Evolutionary conservation across 1,140 invertebrate genomes (phyloP).

Genomic region (Dreissena rostriformis): DNA sequence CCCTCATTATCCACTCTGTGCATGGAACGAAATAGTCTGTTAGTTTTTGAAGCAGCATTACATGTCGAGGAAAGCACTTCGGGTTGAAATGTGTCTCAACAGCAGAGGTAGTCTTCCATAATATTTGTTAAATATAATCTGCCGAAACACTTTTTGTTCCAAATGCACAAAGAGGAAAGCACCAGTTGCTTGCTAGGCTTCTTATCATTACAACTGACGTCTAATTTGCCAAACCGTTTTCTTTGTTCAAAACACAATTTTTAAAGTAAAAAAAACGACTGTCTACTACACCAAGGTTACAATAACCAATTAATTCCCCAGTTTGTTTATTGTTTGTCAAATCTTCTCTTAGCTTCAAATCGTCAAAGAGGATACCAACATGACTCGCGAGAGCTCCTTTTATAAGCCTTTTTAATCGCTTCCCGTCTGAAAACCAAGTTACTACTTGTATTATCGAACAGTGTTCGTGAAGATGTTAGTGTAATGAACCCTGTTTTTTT

Average conservation of each 20-base stretch:
- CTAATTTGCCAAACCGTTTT: constrained; percentile 36
- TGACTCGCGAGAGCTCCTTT: constrained; percentile 11
- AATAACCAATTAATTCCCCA: constrained; percentile 57
- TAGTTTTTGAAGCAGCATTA: constrained; percentile 61
- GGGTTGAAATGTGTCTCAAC: constrained; percentile 28
- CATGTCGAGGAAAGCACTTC: constrained; percentile 52
- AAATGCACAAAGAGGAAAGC: constrained; percentile 43
- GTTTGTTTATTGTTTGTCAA: constrained; percentile 59
- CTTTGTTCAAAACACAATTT: not conserved
- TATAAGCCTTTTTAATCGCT: constrained; percentile 37
- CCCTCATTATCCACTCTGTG: constrained; percentile 36
- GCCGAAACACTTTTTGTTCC: constrained; percentile 52
- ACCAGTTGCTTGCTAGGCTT: constrained; percentile 32
- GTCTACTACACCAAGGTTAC: constrained; percentile 31
- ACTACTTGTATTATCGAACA: constrained; percentile 59
- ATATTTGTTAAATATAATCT: constrained; percentile 53
- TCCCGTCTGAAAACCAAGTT: constrained; percentile 50
- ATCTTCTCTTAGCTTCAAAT: constrained; percentile 58
- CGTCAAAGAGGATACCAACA: constrained; percentile 58
- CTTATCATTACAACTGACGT: constrained; percentile 59
- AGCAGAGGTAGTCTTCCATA: constrained; percentile 53
- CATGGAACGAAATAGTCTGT: constrained; percentile 55
- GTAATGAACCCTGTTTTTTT: constrained; percentile 52
- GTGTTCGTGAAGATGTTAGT: constrained; percentile 49
- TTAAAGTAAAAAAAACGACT: constrained; percentile 48